phyloP scores from a whole-genome alignment of 2,888 invertebrate genomes.

The Chrysina gloriosa region DNA sequence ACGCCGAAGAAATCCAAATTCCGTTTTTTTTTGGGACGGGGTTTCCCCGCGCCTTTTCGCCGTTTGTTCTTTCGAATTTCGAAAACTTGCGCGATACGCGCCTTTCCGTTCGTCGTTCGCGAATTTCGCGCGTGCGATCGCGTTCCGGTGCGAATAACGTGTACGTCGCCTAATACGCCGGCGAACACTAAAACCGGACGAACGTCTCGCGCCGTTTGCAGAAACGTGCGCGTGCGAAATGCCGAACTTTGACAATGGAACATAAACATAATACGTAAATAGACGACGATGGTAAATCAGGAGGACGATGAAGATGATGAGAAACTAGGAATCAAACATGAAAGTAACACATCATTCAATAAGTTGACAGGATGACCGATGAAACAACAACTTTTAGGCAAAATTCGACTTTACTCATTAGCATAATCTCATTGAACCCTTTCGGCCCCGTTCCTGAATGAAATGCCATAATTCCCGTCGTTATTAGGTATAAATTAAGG shows the following conservation, averaged over 20 bases:
- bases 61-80: background rate
- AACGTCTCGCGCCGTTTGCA: slow-evolving; percentile 10
- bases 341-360: too few relatives aligned
- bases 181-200: slow-evolving; percentile 21
- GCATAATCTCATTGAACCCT: too few relatives aligned
- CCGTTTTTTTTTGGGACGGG: background rate
- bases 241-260: slow-evolving; percentile 21
- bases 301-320: background rate
- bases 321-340: background rate
- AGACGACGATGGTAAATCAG: background rate
- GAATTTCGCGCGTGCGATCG: background rate
- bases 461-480: too few relatives aligned
- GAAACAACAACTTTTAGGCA: too few relatives aligned
- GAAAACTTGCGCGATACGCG: background rate
- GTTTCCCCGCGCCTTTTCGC: background rate
- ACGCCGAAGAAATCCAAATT: background rate
- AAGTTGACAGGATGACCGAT: too few relatives aligned
- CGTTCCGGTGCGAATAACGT: background rate
- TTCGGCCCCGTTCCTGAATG: too few relatives aligned
- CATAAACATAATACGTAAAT: background rate
- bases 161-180: slow-evolving; percentile 1
- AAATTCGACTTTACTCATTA: too few relatives aligned
- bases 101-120: background rate
- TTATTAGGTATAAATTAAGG: too few relatives aligned
- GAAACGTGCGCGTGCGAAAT: slow-evolving; percentile 27